A percentile compares a stretch with the other conserved stretches of the same genome.
These are phyloP conservation scores for Orbicella faveolata DNA, from an alignment of 64 coral and sea anemone genomes.

Conservation along the genomic window DNA sequence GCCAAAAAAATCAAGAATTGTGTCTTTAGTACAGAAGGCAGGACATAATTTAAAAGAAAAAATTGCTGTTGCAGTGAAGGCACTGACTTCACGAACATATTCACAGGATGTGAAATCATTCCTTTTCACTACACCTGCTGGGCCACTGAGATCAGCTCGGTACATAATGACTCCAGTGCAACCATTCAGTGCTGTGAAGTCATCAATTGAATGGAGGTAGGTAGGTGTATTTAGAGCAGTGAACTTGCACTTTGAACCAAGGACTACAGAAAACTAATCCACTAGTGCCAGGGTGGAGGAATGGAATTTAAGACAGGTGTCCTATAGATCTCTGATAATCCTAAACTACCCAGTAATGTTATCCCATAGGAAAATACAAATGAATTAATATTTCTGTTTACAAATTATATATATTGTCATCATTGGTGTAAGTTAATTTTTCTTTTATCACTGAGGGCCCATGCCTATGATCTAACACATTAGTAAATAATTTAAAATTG, in stretches of 20 bases:
- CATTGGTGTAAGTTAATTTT: too few relatives aligned
- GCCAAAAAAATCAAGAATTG: background rate
- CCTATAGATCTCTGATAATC: too few relatives aligned
- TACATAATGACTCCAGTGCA: background rate
- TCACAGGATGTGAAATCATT: background rate
- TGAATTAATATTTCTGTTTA: too few relatives aligned
- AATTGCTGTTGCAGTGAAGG: background rate
- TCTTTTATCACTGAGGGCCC: too few relatives aligned
- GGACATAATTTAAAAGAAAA: background rate
- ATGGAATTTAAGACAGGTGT: too few relatives aligned
- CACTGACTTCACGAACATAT: background rate
- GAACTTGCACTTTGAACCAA: background rate
- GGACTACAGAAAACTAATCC: too few relatives aligned
- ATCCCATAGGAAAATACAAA: too few relatives aligned
- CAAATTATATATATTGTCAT: too few relatives aligned
- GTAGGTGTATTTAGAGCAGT: background rate
- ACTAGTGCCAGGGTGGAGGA: too few relatives aligned
- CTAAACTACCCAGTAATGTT: too few relatives aligned
- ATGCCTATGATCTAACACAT: too few relatives aligned
- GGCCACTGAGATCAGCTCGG: background rate
- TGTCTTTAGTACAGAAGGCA: background rate
- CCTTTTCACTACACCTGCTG: conserved; percentile 16
- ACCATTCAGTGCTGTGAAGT: background rate
- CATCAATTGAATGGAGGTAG: background rate
- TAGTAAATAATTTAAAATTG: too few relatives aligned